A percentile compares a stretch with the other conserved stretches of the same genome.
These are phyloP conservation scores for Pitangus sulphuratus DNA, from an alignment of 2,797 vertebrate genomes.

Conservation along the genomic window DNA sequence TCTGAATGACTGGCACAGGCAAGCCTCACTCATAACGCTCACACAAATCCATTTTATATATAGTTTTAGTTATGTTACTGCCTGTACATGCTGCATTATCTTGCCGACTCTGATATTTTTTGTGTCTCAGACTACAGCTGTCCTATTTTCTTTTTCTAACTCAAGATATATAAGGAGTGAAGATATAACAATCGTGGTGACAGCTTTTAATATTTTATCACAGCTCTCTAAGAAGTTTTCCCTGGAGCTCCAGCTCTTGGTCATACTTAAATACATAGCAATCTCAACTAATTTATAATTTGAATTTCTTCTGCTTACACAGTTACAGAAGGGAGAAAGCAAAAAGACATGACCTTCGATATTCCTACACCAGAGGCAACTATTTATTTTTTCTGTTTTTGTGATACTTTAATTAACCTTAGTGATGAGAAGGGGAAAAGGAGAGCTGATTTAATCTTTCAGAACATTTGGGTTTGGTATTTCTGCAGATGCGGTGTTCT, in stretches of 20 bases:
- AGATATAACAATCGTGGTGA: not conserved
- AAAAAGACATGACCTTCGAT: not conserved
- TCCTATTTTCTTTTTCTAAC: not conserved
- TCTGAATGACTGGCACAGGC: accelerated
- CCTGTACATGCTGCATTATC: not conserved
- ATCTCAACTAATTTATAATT: not conserved
- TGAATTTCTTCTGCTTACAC: not conserved
- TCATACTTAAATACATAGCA: not conserved
- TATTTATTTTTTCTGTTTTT: not conserved
- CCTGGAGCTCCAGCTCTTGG: not conserved
- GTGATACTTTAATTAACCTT: not conserved
- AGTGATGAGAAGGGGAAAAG: not conserved
- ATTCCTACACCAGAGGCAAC: not conserved
- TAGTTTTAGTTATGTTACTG: not conserved
- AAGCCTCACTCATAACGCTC: not conserved
- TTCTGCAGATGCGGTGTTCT: not conserved
- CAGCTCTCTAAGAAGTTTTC: not conserved
- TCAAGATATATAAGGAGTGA: not conserved
- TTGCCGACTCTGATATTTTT: not conserved
- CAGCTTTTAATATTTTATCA: not conserved
- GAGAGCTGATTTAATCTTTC: not conserved
- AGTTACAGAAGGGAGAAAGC: not conserved
- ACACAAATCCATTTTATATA: not conserved
- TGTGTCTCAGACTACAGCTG: not conserved
- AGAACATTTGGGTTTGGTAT: not conserved